Evolutionary conservation across 1,140 invertebrate genomes (phyloP).

Genomic region (Nixonia krombeini): DNA sequence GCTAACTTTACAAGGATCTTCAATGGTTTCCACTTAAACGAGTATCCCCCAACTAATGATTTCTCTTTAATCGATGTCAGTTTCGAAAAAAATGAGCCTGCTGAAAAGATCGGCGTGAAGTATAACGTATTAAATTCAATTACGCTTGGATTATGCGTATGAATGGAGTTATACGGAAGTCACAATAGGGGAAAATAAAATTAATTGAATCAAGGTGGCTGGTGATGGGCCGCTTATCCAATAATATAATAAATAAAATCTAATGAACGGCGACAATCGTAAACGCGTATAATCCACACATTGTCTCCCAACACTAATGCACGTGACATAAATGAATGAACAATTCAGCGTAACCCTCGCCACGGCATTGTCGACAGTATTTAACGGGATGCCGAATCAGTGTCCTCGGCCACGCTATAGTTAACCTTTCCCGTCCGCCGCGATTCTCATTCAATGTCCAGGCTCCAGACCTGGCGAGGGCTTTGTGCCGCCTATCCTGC

Average conservation of each 20-base stretch:
- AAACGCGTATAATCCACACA: background rate
- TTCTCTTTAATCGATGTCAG: too few relatives aligned
- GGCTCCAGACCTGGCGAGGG: background rate
- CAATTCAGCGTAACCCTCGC: background rate
- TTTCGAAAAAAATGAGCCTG: too few relatives aligned
- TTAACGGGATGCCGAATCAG: conserved; percentile 1
- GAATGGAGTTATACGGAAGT: too few relatives aligned
- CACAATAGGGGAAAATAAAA: background rate
- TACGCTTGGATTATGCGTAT: too few relatives aligned
- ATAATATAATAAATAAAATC: background rate
- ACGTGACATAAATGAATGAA: conserved; percentile 1
- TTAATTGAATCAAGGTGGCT: too few relatives aligned
- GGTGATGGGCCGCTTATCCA: too few relatives aligned
- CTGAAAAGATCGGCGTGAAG: too few relatives aligned
- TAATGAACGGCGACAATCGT: background rate
- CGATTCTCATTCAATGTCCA: background rate
- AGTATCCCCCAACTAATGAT: too few relatives aligned
- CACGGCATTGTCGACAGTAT: conserved; percentile 1
- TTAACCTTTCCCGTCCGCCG: conserved; percentile 1
- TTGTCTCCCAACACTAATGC: background rate
- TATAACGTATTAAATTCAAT: too few relatives aligned
- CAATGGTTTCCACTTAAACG: too few relatives aligned
- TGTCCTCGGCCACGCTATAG: background rate
- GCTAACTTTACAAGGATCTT: too few relatives aligned
- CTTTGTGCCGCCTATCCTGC: background rate